Evolutionary conservation across 1,140 invertebrate species (phyloP).

Genomic region (Diabrotica virgifera): DNA sequence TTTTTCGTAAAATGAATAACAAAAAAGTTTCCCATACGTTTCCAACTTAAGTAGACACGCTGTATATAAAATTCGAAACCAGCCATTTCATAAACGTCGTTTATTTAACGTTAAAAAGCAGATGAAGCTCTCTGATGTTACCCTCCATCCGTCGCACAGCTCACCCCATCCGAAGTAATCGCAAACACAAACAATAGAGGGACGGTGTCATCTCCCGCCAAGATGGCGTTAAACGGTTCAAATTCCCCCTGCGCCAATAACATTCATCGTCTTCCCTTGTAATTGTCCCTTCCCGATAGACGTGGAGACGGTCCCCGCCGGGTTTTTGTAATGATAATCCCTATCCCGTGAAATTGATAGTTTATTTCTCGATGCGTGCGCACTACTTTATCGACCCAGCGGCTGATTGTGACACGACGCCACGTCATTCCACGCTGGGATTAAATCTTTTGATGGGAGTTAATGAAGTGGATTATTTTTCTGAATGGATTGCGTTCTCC

Average conservation of each 20-base stretch:
- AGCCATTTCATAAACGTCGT: not conserved
- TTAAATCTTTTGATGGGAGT: too few species aligned
- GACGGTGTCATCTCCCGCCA: conserved; percentile 10
- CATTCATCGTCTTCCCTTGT: conserved; percentile 17
- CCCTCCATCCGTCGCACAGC: not conserved
- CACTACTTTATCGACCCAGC: conserved; percentile 21
- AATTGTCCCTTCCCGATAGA: conserved; percentile 18
- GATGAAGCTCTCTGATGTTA: not conserved
- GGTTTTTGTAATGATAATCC: conserved; percentile 32
- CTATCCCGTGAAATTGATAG: conserved; percentile 33
- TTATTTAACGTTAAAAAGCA: not conserved
- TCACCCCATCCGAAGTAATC: conserved; percentile 5
- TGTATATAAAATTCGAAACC: too few species aligned
- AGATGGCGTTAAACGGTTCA: conserved; percentile 18
- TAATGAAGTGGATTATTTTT: too few species aligned
- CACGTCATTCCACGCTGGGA: too few species aligned
- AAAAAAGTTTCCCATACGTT: too few species aligned
- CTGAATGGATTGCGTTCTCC: too few species aligned
- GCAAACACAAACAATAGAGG: conserved; percentile 13
- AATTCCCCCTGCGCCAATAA: conserved; percentile 17
- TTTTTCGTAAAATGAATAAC: too few species aligned
- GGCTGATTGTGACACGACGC: too few species aligned
- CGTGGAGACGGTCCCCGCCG: conserved; percentile 14
- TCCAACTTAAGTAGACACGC: too few species aligned
- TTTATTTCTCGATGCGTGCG: conserved; percentile 25